Base-by-base conservation (phyloP, 2,113 vertebrate species). In the Tympanuchus pallidicinctus region DNA sequence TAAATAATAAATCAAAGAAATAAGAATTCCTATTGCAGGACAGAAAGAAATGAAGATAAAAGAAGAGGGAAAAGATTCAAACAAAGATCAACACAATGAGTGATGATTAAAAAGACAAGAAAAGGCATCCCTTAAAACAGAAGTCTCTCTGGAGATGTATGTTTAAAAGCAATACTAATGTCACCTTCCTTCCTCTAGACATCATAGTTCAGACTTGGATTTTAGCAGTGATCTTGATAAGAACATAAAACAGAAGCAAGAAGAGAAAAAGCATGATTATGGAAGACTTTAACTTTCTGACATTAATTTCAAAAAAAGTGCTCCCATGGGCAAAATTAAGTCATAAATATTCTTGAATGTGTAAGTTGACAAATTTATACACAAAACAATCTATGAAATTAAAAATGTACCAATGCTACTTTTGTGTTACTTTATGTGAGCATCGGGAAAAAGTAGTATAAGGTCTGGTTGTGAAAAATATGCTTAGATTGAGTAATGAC, bases 251-350 rank as follows among this genome's bases (percentile, higher is more conserved):
- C 57, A 79, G 3, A 54, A 43, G 1, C 4, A 82, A 38, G 42
- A 25, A 64, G 3, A 32, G 2, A 6, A 67, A 36, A 13, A 1
- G 27, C 1, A 4, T 2, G 1, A 10, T 42, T 67, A 30, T 15
- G 2, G 5, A 8, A 57, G 1, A 61, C 4, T 36, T 69, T 28
- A 24, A 28, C 57, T 79, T 87, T 75, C 84, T 89, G 14, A 48
- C 1, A 50, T 71, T 30, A 50, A 38, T 86, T 56, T 81, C 5
- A 52, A 69, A 88, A 89, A 11, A 86, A 69, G 52, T 25, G 1
- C 4, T 4, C 7, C 3, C 21, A 34, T 9, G 79, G 3, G 2
- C 19, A 36, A 65, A 27, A 61, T 10, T 42, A 76, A 5, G 8
- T 75, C 24, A 57, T 52, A 72, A 64, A 74, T 43, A 52, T 48